phyloP scores from a whole-genome alignment of 2,113 vertebrate genomes.

The Ciconia boyciana region DNA sequence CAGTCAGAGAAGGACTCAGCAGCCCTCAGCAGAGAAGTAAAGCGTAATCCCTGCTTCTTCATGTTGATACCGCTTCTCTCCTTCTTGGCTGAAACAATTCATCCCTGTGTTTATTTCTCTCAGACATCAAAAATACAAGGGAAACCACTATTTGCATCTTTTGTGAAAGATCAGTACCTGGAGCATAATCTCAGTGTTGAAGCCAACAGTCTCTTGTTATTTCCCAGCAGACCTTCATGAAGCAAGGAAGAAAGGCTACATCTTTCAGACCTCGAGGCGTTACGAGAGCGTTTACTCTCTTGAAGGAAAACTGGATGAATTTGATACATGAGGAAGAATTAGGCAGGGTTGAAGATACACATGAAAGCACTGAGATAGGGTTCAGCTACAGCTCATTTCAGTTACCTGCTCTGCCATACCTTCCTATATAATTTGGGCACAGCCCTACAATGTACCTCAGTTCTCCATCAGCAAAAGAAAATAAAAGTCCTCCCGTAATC shows the following conservation, averaged over 20 bases:
- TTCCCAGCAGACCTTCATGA: not conserved
- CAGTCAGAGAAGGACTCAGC: not conserved
- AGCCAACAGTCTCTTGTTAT: not conserved
- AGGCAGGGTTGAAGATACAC: not conserved
- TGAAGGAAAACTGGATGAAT: not conserved
- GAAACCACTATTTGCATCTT: not conserved
- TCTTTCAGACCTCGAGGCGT: not conserved
- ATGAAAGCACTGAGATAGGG: not conserved
- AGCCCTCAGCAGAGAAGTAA: not conserved
- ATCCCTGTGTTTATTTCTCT: not conserved
- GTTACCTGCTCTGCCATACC: slow-evolving; percentile 15
- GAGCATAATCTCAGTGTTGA: not conserved
- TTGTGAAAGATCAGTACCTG: not conserved
- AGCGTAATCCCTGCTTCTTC: not conserved
- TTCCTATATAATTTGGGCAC: not conserved
- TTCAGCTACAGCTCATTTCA: not conserved
- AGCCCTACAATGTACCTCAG: slow-evolving; percentile 47
- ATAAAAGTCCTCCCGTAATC: slow-evolving; percentile 17
- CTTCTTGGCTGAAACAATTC: not conserved
- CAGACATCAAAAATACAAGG: not conserved
- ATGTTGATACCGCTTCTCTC: not conserved
- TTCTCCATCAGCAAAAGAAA: slow-evolving; percentile 55
- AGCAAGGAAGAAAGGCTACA: not conserved
- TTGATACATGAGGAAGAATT: not conserved
- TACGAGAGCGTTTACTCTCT: not conserved